These are phyloP conservation scores for Eilema griseolum DNA, from an alignment of 2,888 invertebrate species.

Conservation along the genomic window DNA sequence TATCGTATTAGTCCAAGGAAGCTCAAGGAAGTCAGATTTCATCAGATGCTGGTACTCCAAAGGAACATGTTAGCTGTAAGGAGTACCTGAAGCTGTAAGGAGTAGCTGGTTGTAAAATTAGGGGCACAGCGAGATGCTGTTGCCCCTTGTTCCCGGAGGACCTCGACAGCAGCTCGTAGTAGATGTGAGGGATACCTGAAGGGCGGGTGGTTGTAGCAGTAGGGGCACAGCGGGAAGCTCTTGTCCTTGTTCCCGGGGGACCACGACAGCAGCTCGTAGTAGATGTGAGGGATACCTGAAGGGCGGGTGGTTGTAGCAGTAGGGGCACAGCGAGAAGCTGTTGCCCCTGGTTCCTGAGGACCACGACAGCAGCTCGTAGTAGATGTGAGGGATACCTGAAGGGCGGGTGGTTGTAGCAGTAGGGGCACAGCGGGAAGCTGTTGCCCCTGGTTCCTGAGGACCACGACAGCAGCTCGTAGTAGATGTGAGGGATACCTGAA, in stretches of 20 bases:
- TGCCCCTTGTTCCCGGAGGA: slow-evolving; percentile 98
- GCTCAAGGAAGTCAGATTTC: too few species aligned
- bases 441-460: too few species aligned
- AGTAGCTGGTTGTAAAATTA: slow-evolving; percentile 99
- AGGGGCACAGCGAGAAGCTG: slow-evolving; percentile 98
- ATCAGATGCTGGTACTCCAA: too few species aligned
- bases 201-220: slow-evolving; percentile 99
- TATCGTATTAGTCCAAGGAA: too few species aligned
- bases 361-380: slow-evolving; percentile 97
- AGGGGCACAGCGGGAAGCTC: slow-evolving; percentile 98
- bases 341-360: slow-evolving; percentile 97
- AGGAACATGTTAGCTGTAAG: too few species aligned
- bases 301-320: slow-evolving; percentile 99
- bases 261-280: slow-evolving; percentile 97
- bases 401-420: too few species aligned
- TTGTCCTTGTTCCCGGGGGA: slow-evolving; percentile 98
- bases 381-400: slow-evolving; percentile 79
- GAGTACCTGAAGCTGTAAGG: slow-evolving; percentile 91
- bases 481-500: too few species aligned
- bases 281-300: slow-evolving; percentile 91
- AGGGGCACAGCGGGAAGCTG: too few species aligned
- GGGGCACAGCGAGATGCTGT: slow-evolving; percentile 98
- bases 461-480: too few species aligned
- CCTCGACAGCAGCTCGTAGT: slow-evolving; percentile 97
- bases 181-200: slow-evolving; percentile 91